phyloP scores from a whole-genome alignment of 2,888 invertebrate genomes.

The Nomada flava region DNA sequence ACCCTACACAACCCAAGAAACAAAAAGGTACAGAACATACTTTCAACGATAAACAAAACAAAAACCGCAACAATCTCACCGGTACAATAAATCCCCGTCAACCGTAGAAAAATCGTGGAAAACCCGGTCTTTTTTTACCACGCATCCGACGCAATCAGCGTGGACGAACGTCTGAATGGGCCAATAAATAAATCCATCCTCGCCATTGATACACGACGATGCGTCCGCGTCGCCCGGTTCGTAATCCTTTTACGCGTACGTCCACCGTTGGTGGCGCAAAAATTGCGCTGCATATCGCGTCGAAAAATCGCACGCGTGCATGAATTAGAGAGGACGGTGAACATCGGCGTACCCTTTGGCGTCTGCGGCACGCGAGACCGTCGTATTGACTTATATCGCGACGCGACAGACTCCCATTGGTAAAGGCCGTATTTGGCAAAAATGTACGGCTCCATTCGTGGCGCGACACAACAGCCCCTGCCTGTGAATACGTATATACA shows the following conservation, averaged over 20 bases:
- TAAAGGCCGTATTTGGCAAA: slow-evolving; percentile 82
- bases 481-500: neutral
- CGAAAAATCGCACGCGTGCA: slow-evolving; percentile 44
- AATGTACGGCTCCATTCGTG: slow-evolving; percentile 80
- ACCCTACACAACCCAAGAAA: no score
- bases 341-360: slow-evolving; percentile 61
- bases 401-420: slow-evolving; percentile 76
- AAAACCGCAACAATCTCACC: no score
- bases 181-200: slow-evolving; percentile 46
- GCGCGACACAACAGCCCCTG: slow-evolving; percentile 68
- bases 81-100: neutral
- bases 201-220: slow-evolving; percentile 13
- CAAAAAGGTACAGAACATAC: neutral
- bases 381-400: slow-evolving; percentile 80
- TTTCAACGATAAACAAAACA: neutral
- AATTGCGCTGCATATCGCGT: slow-evolving; percentile 33
- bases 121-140: neutral
- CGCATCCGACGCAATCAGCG: slow-evolving; percentile 20
- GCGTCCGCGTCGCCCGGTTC: neutral
- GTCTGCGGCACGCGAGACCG: slow-evolving; percentile 60
- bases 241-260: slow-evolving; percentile 39
- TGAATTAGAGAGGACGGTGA: slow-evolving; percentile 62
- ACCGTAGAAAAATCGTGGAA: neutral
- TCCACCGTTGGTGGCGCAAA: slow-evolving; percentile 12
- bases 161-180: slow-evolving; percentile 34